Percentiles rank a stretch among this genome's conserved stretches.
These are phyloP conservation scores for Vulpes vulpes DNA, from an alignment of 2,113 vertebrate species.

Conservation along the genomic window DNA sequence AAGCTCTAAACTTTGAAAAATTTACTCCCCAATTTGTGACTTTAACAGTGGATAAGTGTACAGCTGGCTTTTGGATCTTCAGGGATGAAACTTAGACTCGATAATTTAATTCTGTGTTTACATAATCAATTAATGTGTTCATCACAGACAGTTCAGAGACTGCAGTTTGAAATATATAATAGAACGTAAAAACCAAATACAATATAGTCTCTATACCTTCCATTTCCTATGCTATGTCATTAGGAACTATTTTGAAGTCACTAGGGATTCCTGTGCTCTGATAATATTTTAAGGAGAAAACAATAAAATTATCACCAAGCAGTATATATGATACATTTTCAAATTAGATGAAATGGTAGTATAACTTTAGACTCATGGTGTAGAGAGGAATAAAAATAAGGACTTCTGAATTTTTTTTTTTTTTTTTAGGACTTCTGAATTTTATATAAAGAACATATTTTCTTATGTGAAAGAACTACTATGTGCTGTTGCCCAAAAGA, in stretches of 20 bases:
- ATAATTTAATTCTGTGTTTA: constrained; percentile 47
- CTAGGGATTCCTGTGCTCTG: not conserved
- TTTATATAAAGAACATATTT: not conserved
- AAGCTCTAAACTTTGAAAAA: constrained; percentile 40
- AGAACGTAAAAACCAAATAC: not conserved
- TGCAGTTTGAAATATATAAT: not conserved
- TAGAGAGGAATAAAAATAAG: constrained; percentile 33
- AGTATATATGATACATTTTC: not conserved
- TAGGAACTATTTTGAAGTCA: constrained; percentile 57
- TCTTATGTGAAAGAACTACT: not conserved
- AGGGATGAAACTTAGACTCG: constrained; percentile 5
- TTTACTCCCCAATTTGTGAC: constrained; percentile 33
- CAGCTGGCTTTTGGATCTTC: constrained; percentile 14
- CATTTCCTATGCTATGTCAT: not conserved
- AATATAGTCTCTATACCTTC: not conserved
- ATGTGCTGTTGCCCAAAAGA: not conserved
- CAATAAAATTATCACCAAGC: constrained; percentile 10
- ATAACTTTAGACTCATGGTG: not conserved
- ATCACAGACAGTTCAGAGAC: not conserved
- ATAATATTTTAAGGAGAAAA: constrained; percentile 35
- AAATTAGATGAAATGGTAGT: constrained; percentile 35
- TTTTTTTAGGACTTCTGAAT: not conserved
- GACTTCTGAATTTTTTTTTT: not conserved
- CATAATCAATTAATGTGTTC: not conserved
- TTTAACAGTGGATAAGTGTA: constrained; percentile 36